These are phyloP conservation scores for Timema podura DNA, from an alignment of 2,888 invertebrate genomes.

Conservation along the genomic window DNA sequence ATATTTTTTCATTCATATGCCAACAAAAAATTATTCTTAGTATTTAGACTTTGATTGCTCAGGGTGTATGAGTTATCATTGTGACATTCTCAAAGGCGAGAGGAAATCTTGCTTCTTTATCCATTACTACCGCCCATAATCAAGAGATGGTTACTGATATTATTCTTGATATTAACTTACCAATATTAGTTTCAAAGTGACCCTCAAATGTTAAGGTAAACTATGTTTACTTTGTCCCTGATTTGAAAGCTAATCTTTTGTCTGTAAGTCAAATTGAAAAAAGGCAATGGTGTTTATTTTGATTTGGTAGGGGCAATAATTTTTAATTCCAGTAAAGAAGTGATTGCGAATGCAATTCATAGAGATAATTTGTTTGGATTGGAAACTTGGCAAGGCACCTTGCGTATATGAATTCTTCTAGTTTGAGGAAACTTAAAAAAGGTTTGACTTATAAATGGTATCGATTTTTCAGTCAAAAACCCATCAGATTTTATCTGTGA, in stretches of 20 bases:
- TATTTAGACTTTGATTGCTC: too few species aligned
- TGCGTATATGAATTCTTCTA: neutral
- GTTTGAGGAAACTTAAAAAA: neutral
- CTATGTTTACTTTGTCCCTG: neutral
- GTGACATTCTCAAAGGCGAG: too few species aligned
- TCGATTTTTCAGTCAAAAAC: neutral
- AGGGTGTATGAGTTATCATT: too few species aligned
- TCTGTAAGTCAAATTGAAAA: conserved; percentile 2
- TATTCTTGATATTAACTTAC: neutral
- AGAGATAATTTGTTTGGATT: neutral
- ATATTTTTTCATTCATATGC: too few species aligned
- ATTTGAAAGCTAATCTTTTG: neutral
- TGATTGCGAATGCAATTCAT: neutral
- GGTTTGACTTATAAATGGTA: neutral
- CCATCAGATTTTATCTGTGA: neutral
- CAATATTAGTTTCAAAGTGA: neutral
- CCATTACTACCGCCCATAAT: too few species aligned
- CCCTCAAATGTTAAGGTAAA: neutral
- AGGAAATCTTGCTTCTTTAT: too few species aligned
- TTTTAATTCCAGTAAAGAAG: neutral
- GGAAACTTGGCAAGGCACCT: neutral
- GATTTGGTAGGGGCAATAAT: neutral
- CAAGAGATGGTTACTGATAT: neutral
- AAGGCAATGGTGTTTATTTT: neutral
- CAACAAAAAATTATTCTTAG: too few species aligned